These are phyloP conservation scores for Sebastes variabilis DNA, from an alignment of 2,797 vertebrate genomes.

Conservation along the genomic window DNA sequence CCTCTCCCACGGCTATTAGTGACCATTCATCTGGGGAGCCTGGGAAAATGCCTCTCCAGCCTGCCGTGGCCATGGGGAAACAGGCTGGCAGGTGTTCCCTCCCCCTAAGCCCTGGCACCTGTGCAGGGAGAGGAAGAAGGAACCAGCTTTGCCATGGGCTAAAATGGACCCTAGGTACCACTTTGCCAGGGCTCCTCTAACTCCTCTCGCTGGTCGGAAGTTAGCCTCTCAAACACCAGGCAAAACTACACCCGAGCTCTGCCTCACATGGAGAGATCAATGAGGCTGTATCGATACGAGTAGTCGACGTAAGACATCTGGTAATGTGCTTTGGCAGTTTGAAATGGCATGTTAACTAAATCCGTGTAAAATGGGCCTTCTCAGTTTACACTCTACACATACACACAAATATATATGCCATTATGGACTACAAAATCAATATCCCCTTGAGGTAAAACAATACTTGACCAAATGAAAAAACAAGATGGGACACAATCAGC, in stretches of 20 bases:
- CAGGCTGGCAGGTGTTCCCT: slow-evolving; percentile 87
- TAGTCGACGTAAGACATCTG: slow-evolving; percentile 65
- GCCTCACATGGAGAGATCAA: slow-evolving; percentile 39
- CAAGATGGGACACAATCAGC: slow-evolving; percentile 5
- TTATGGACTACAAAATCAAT: slow-evolving; percentile 42
- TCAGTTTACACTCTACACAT: slow-evolving; percentile 64
- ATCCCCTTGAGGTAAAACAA: slow-evolving; percentile 26
- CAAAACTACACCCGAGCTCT: slow-evolving; percentile 4
- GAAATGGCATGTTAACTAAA: slow-evolving; percentile 69
- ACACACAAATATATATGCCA: slow-evolving; percentile 45
- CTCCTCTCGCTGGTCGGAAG: slow-evolving; percentile 3
- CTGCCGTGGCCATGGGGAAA: slow-evolving; percentile 82
- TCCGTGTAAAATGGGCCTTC: slow-evolving; percentile 67
- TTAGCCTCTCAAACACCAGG: slow-evolving; percentile 7
- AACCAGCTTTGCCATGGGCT: slow-evolving; percentile 66
- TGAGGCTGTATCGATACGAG: slow-evolving; percentile 45
- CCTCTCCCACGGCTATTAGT: slow-evolving; percentile 89
- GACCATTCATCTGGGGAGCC: slow-evolving; percentile 88
- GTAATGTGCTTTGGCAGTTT: slow-evolving; percentile 66
- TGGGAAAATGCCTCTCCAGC: slow-evolving; percentile 90
- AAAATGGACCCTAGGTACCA: slow-evolving; percentile 62
- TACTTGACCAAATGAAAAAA: slow-evolving; percentile 10
- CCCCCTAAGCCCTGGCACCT: slow-evolving; percentile 84
- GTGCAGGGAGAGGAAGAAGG: slow-evolving; percentile 71
- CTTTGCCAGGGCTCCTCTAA: slow-evolving; percentile 36